Conservation (phyloP, 2,113 vertebrate species). For the Orthonyx spaldingii region DNA sequence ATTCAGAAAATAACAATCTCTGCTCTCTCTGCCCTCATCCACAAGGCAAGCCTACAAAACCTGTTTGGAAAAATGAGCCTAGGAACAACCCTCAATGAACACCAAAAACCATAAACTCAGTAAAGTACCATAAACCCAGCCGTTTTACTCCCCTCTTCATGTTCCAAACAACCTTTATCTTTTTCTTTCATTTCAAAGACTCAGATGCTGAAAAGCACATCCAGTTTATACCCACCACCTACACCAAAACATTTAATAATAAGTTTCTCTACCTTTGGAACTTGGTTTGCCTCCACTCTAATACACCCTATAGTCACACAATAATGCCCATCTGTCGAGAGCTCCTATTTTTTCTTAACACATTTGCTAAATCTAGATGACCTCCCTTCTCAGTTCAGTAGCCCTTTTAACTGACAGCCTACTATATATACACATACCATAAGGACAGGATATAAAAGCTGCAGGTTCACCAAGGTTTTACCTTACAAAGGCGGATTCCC, state of each 20-base stretch:
- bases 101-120: background rate
- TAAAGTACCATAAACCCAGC: background rate
- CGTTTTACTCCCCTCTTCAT: background rate
- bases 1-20: background rate
- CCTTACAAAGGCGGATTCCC: background rate
- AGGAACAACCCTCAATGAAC: background rate
- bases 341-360: background rate
- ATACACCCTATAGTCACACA: background rate
- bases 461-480: background rate
- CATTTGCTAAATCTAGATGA: background rate
- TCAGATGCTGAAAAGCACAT: background rate
- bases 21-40: background rate
- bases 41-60: background rate
- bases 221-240: background rate
- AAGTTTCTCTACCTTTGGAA: background rate
- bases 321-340: background rate
- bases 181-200: background rate
- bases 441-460: background rate
- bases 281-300: background rate
- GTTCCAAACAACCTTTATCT: background rate
- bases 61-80: background rate
- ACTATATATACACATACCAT: background rate
- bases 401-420: background rate
- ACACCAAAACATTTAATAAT: background rate
- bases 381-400: background rate